Evolutionary conservation across 2,113 vertebrate genomes (phyloP), one percentile per base, ranked within the genome.

Genomic region (Urocynchramus pylzowi): DNA sequence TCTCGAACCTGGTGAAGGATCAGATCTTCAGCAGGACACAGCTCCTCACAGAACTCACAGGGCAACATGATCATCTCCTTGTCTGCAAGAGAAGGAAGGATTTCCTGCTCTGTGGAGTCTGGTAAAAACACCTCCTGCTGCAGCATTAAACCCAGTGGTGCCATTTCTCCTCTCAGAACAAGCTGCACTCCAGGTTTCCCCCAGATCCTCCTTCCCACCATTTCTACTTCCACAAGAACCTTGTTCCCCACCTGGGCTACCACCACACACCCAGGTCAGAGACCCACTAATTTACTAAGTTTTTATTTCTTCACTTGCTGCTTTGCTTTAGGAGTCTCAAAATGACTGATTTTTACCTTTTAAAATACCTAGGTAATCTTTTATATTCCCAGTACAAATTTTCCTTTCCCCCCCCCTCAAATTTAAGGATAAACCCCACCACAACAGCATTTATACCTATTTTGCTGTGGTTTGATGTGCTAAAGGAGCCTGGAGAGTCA

Each of bases 21-120:
- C 24, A 99, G 98, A 81, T 99, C 98, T 31, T 99, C 98, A 52
- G 98, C 99, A 42, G 99, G 99, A 97, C 98, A 99, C 63, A 99
- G 98, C 96, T 99, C 98, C 95, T 99, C 99, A 75, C 99, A 99
- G 77, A 99, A 99, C 93, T 99, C 99, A 88, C 99, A 99, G 4
- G 99, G 99, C 95, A 99, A 83, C 98, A 99, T 98, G 90, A 98
- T 98, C 86, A 52, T 6, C 68, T 98, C 98, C 22, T 93, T 88
- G 6, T 39, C 98, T 96, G 96, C 87, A 97, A 67, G 91, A 81
- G 7, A 73, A 31, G 54, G 5, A 47, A 57, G 20, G 11, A 39
- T 53, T 20, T 6, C 0, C 14, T 8, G 28, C 74, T 86, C 93
- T 27, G 5, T 16, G 67, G 35, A 11, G 7, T 5, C 39, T 30